Conservation (phyloP, 1,140 invertebrate species). For the Plectus sambesii region DNA sequence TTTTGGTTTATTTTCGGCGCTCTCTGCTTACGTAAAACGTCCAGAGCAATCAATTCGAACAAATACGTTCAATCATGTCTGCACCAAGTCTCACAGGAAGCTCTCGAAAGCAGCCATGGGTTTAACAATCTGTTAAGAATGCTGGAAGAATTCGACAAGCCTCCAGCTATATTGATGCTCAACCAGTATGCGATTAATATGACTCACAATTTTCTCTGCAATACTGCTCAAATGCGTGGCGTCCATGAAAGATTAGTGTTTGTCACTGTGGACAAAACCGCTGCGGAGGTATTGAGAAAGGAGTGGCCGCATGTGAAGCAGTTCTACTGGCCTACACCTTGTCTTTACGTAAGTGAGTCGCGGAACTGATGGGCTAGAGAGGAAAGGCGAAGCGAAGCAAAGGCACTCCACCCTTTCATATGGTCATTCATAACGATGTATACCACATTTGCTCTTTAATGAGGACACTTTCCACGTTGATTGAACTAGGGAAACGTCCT, state of each 20-base stretch:
- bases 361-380: too few species aligned
- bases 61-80: conserved; percentile 34
- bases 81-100: conserved; percentile 28
- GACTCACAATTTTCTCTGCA: conserved; percentile 45
- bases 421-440: too few species aligned
- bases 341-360: conserved; percentile 41
- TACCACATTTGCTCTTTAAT: too few species aligned
- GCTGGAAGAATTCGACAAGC: conserved; percentile 34
- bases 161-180: conserved; percentile 39
- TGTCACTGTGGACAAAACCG: conserved; percentile 40
- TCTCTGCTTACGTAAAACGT: conserved; percentile 37
- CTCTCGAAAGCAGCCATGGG: conserved; percentile 32
- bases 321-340: conserved; percentile 43
- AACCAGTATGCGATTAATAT: conserved; percentile 44
- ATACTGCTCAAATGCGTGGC: conserved; percentile 32
- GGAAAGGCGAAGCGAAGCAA: too few species aligned
- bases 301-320: conserved; percentile 38
- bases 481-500: too few species aligned
- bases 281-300: conserved; percentile 25
- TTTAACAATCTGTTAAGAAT: conserved; percentile 32
- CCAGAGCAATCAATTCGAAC: conserved; percentile 33
- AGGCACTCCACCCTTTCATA: too few species aligned
- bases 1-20: conserved; percentile 38
- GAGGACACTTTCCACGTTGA: too few species aligned
- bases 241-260: conserved; percentile 42